A percentile compares a stretch with the other conserved stretches of the same genome.
These are phyloP conservation scores for Platysteira castanea DNA, from an alignment of 2,113 vertebrate genomes.

Conservation along the genomic window DNA sequence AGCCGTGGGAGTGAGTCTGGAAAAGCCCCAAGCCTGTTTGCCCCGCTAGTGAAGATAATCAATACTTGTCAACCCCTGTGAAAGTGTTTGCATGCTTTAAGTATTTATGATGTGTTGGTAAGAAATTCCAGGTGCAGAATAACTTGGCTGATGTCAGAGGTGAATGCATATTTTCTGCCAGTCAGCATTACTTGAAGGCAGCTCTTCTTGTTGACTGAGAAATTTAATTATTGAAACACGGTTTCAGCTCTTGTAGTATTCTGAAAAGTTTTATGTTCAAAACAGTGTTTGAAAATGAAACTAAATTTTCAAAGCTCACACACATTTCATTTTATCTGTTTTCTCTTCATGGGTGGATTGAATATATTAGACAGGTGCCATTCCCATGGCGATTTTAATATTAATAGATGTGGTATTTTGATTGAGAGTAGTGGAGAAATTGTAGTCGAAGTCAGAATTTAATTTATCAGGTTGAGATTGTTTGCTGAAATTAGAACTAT, in stretches of 20 bases:
- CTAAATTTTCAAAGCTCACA: neutral
- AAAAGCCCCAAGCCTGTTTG: neutral
- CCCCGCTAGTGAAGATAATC: neutral
- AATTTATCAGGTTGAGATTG: neutral
- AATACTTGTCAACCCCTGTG: neutral
- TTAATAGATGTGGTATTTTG: neutral
- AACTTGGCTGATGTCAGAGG: neutral
- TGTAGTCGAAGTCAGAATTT: neutral
- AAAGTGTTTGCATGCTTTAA: neutral
- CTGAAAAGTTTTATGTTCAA: neutral
- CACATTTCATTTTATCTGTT: neutral
- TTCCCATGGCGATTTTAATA: neutral
- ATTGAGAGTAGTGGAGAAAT: neutral
- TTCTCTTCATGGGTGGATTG: neutral
- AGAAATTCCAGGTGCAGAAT: neutral
- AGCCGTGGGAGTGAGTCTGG: neutral
- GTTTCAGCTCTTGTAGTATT: neutral
- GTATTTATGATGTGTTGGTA: neutral
- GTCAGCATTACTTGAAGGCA: neutral
- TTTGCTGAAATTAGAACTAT: neutral
- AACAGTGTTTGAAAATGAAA: neutral
- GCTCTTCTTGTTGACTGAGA: neutral
- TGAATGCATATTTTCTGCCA: neutral
- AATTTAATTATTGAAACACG: neutral
- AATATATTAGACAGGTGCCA: neutral